These are phyloP conservation scores for Esox masquinongy DNA, from an alignment of 2,797 vertebrate genomes.

Conservation along the genomic window DNA sequence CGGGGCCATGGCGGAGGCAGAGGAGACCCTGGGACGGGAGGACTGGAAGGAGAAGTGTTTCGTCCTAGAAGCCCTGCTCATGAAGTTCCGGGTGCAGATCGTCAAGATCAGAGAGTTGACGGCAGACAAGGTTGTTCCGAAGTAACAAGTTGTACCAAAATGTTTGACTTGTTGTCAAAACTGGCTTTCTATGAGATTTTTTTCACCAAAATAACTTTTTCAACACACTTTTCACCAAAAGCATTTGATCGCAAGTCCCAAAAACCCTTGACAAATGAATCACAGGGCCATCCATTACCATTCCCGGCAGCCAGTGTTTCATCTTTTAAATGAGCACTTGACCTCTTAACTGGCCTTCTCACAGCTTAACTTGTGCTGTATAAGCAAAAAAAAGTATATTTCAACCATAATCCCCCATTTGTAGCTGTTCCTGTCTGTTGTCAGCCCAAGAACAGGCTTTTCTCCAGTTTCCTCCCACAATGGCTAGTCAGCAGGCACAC, in stretches of 20 bases:
- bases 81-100: constrained; percentile 95
- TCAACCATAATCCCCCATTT: constrained; percentile 5
- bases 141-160: not conserved
- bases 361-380: constrained; percentile 26
- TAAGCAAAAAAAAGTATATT: constrained; percentile 23
- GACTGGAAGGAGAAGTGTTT: constrained; percentile 96
- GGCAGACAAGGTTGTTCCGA: constrained; percentile 87
- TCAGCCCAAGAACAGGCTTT: constrained; percentile 34
- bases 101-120: constrained; percentile 93
- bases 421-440: constrained; percentile 1
- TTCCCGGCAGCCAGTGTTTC: not conserved
- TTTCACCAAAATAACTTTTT: not conserved
- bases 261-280: not conserved
- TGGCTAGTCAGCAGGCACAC: not conserved
- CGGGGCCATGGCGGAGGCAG: constrained; percentile 83
- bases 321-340: not conserved
- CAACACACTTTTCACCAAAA: not conserved
- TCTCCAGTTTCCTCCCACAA: constrained; percentile 19
- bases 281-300: not conserved
- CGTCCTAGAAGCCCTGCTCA: constrained; percentile 89
- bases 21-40: constrained; percentile 79
- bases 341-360: not conserved
- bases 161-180: not conserved
- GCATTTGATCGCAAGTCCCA: not conserved
- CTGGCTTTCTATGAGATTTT: not conserved